Evolutionary conservation across 1,140 invertebrate genomes (phyloP), one percentile per base, ranked within the genome.

Genomic region (Coenobita brevimanus): DNA sequence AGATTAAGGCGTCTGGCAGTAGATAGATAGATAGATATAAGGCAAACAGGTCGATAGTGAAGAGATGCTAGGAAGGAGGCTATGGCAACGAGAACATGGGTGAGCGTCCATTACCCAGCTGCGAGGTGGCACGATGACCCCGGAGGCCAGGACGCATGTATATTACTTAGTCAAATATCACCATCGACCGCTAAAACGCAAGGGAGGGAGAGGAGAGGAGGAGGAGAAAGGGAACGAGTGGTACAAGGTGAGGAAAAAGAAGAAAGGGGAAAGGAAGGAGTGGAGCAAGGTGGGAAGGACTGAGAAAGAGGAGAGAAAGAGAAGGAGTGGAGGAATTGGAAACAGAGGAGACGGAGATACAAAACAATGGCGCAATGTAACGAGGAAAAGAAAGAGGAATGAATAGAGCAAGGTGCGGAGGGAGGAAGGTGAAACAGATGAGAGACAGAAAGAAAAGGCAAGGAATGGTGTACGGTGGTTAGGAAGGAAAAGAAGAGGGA

Each of bases 151-250:
- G 41, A 82, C 62, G 64, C 43, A 82, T 54, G 67, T n/a, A n/a
- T 67, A 82, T 82, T 82, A 82, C 81, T 69, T 50, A 50, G 67
- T 27, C 46, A 82, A 82, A 82, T 71, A 82, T 82, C 24, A 71
- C n/a, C 81, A 82, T 82, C 81, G 81, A 82, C 81, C 81, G 43
- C 81, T 57, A 83, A 60, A 73, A 57, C 43, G 50, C n/a, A 17
- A 30, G 30, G 6, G 24, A n/a, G 30, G 30, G 76, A 57, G 76
- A 17, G 46, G 21, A 27, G 3, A n/a, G n/a, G n/a, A n/a, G 46
- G 17, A 4, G 8, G n/a, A 54, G 46, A 30, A 21, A 13, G 43
- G 27, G 43, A 27, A 30, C 2, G n/a, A 15, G 46, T 21, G n/a
- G 15, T 3, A 21, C 10, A 38, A 33, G 46, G 27, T 0, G 6